Base-by-base conservation (phyloP, 2,888 invertebrate genomes). In the Lithophane socia region DNA sequence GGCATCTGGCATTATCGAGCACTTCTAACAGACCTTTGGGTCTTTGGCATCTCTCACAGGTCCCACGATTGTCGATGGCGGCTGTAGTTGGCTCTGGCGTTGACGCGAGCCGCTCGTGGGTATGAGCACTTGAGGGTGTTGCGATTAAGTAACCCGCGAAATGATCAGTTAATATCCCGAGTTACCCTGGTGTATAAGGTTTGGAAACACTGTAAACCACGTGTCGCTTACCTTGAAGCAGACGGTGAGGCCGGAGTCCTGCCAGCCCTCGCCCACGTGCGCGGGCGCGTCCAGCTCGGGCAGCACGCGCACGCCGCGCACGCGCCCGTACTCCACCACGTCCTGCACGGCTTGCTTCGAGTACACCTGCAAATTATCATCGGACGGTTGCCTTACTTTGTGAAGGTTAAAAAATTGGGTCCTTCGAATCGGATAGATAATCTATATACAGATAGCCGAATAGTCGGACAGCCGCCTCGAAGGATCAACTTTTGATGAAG, bases 231-330 rank as follows among this genome's bases (percentile, higher is more conserved):
- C 95, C 93, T 98, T 97, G 88, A 98, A 97, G 93, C 98, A 98
- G 37, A 97, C 97, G 3, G 98, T 97, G 88, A 97, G 97, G 73
- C 96, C 97, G 66, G 97, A 97, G 83, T 97, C 97, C 93, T 98
- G 98, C 98, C 98, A 98, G 44, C 98, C 98, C 92, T 98, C 98
- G 65, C 98, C 98, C 21, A 98, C 98, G 92, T 99, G 99, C 79
- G 99, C 98, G 0, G 99, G 99, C 73, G 98, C 98, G 93, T 99
- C 99, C 90, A 99, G 98, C 96, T 99, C 99, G 0, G 99, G 99
- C 89, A 99, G 92, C 16, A 99, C 98, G 61, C 99, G 97, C 73
- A 99, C 98, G 0, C 99, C 99, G 67, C 98, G 97, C 52, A 97
- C 95, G 29, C 97, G 93, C 0, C 97, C 99, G 90, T 97, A 98